These are phyloP conservation scores for Litoditis marina DNA, from an alignment of 2,888 invertebrate genomes.

Conservation along the genomic window DNA sequence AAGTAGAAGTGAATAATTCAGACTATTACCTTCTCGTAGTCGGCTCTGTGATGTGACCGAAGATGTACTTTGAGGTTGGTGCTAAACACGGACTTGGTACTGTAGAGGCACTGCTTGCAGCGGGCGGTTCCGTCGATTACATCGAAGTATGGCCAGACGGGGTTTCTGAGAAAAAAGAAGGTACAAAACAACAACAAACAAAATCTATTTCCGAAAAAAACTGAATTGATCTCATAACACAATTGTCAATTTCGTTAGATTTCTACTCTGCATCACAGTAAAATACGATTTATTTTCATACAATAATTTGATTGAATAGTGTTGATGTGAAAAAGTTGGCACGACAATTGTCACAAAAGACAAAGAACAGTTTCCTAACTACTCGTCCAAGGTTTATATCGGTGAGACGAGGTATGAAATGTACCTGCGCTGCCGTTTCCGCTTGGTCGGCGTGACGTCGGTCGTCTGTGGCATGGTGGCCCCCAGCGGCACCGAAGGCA, in stretches of 20 bases:
- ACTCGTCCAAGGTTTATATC: background rate
- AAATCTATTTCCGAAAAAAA: background rate
- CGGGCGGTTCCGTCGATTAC: constrained; percentile 48
- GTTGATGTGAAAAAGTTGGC: too few relatives aligned
- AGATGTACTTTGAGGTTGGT: constrained; percentile 58
- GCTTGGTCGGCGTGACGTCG: constrained; percentile 36
- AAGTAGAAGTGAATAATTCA: background rate
- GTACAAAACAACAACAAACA: too few relatives aligned
- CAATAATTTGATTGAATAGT: too few relatives aligned
- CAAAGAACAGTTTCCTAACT: background rate
- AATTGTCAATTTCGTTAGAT: too few relatives aligned
- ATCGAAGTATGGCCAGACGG: constrained; percentile 56
- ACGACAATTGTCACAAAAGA: too few relatives aligned
- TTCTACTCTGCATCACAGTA: background rate
- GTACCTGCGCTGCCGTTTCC: constrained; percentile 47
- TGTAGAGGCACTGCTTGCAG: constrained; percentile 55
- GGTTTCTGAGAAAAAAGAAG: constrained; percentile 29
- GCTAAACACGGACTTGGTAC: constrained; percentile 53
- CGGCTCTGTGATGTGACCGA: constrained; percentile 50
- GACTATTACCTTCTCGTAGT: constrained; percentile 48
- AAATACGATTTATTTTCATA: too few relatives aligned
- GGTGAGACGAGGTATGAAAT: too few relatives aligned
- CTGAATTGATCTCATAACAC: background rate
- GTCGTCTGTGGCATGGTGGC: constrained; percentile 22
- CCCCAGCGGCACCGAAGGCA: constrained; percentile 20